Evolutionary conservation across 2,113 vertebrate species (phyloP).

Genomic region (Oryzias melastigma): DNA sequence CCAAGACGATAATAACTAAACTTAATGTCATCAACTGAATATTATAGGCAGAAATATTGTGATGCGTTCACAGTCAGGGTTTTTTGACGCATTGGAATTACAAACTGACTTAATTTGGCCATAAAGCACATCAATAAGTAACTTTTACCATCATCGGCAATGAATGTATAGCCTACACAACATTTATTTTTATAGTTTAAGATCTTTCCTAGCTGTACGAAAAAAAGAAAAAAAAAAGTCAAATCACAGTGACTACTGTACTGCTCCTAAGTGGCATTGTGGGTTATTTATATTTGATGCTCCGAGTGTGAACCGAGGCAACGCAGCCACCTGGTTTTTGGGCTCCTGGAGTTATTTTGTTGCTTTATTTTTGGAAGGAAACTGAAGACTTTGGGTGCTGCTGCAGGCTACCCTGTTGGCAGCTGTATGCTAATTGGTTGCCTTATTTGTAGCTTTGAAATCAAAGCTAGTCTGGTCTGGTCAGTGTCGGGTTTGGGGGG

Average conservation of each 20-base stretch:
- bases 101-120: too few species aligned
- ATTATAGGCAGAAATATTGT: too few species aligned
- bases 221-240: too few species aligned
- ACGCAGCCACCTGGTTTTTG: conserved; percentile 20
- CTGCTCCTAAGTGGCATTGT: background rate
- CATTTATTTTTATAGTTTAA: too few species aligned
- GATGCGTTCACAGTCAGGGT: too few species aligned
- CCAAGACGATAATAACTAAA: too few species aligned
- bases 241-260: background rate
- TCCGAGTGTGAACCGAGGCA: conserved; percentile 17
- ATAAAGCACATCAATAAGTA: too few species aligned
- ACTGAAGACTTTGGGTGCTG: conserved; percentile 52
- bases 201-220: too few species aligned
- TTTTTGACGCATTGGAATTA: too few species aligned
- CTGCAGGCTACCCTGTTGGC: conserved; percentile 62
- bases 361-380: conserved; percentile 55
- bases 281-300: conserved; percentile 16
- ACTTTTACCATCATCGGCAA: too few species aligned
- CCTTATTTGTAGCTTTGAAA: conserved; percentile 61
- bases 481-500: conserved; percentile 25
- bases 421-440: conserved; percentile 71
- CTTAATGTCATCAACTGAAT: too few species aligned
- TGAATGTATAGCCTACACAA: too few species aligned
- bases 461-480: conserved; percentile 59
- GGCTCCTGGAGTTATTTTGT: conserved; percentile 35